Conservation (phyloP, 2,113 vertebrate genomes). For the Jaculus jaculus region DNA sequence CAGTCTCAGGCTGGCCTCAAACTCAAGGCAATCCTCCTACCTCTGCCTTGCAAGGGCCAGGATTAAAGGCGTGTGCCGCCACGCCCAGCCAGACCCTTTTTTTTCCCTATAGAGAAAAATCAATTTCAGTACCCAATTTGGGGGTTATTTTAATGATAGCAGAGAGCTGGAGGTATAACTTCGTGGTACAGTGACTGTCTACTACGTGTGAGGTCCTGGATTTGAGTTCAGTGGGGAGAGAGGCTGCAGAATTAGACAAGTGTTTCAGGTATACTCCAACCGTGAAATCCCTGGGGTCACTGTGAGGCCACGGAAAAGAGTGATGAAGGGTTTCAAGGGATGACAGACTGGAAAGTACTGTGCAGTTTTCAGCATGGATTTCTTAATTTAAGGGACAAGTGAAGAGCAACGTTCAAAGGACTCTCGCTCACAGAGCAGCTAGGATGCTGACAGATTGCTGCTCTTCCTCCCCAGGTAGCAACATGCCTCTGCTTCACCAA, state of each 20-base stretch:
- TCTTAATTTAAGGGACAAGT: slow-evolving; percentile 27
- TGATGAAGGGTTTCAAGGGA: background rate
- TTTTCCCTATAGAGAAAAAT: background rate
- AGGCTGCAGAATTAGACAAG: background rate
- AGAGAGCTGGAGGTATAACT: background rate
- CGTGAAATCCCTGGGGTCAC: background rate
- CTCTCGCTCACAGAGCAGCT: background rate
- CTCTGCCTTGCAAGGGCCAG: too few relatives aligned
- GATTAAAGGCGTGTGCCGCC: too few relatives aligned
- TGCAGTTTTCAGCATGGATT: background rate
- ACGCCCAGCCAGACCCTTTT: background rate
- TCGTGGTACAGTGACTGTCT: background rate
- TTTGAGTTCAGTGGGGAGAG: background rate
- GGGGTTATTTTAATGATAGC: background rate
- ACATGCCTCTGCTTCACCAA: background rate
- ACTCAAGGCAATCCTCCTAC: too few relatives aligned
- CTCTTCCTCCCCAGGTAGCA: background rate
- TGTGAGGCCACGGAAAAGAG: background rate
- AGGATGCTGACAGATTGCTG: background rate
- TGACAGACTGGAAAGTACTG: background rate
- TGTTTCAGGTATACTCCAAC: background rate
- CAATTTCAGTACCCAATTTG: background rate
- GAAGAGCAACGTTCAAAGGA: background rate
- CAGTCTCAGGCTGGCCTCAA: too few relatives aligned
- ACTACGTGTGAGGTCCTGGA: background rate